Conservation (phyloP, 1,140 invertebrate genomes). For the Aphelinus certus region DNA sequence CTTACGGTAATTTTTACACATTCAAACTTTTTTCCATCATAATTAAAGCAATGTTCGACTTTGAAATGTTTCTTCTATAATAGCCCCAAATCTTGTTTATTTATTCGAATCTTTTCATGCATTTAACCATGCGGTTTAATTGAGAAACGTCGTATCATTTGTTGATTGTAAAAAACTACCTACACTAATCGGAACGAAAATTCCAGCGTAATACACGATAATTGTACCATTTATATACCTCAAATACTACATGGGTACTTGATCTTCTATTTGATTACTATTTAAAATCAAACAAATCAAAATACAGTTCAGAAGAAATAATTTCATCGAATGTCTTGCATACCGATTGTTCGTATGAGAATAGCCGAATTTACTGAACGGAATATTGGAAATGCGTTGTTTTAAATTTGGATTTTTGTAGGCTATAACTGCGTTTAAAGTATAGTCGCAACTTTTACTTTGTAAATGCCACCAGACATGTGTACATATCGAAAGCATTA, state of each 20-base stretch:
- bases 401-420: conserved; percentile 25
- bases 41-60: conserved; percentile 28
- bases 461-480: conserved; percentile 45
- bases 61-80: not conserved
- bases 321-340: conserved; percentile 19
- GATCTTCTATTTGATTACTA: not conserved
- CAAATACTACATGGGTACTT: conserved; percentile 9
- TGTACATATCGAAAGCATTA: conserved; percentile 55
- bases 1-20: conserved; percentile 10
- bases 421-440: conserved; percentile 46
- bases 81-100: not conserved
- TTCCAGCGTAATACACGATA: not conserved
- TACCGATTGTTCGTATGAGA: not conserved
- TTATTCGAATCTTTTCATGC: not conserved
- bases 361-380: too few relatives aligned
- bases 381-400: not conserved
- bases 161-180: not conserved
- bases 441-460: conserved; percentile 50
- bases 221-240: conserved; percentile 17
- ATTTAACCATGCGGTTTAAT: not conserved
- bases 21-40: conserved; percentile 26
- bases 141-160: conserved; percentile 1
- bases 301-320: too few relatives aligned
- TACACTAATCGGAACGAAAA: not conserved
- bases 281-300: not conserved